Evolutionary conservation across 2,888 invertebrate genomes (phyloP).

Genomic region (Alcis repandata): DNA sequence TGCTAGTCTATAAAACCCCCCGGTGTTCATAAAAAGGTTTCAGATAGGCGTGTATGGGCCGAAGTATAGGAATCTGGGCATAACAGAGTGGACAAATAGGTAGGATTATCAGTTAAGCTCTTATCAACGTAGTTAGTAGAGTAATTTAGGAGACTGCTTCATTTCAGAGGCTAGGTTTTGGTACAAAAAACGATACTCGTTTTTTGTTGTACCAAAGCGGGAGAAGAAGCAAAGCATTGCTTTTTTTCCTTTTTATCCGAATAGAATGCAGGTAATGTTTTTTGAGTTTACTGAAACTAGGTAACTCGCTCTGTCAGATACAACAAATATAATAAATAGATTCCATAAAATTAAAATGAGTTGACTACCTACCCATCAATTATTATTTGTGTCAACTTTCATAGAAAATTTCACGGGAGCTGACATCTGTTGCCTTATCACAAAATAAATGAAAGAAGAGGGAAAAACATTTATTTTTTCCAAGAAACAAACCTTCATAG

Average conservation of each 20-base stretch:
- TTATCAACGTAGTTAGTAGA: slow-evolving; percentile 44
- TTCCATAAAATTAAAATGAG: background rate
- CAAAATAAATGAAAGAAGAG: background rate
- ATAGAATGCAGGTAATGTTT: too few relatives aligned
- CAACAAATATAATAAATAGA: too few relatives aligned
- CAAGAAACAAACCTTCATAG: slow-evolving; percentile 3
- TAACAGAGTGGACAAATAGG: slow-evolving; percentile 44
- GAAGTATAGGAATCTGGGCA: slow-evolving; percentile 51
- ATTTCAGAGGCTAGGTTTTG: slow-evolving; percentile 5
- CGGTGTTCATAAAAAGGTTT: slow-evolving; percentile 55
- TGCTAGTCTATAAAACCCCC: slow-evolving; percentile 25
- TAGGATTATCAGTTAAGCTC: slow-evolving; percentile 54
- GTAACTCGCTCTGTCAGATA: too few relatives aligned
- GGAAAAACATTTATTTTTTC: background rate
- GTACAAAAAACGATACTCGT: background rate
- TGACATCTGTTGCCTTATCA: background rate
- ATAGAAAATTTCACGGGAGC: background rate
- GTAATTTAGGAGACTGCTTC: slow-evolving; percentile 24
- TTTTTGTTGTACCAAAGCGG: too few relatives aligned
- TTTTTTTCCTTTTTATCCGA: too few relatives aligned
- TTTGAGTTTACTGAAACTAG: too few relatives aligned
- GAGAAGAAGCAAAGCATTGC: too few relatives aligned
- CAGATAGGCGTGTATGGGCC: slow-evolving; percentile 55
- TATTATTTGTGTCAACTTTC: background rate
- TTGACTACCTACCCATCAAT: background rate